Evolutionary conservation across 2,888 invertebrate species (phyloP).

Genomic region (Minunthozetes semirufus): DNA sequence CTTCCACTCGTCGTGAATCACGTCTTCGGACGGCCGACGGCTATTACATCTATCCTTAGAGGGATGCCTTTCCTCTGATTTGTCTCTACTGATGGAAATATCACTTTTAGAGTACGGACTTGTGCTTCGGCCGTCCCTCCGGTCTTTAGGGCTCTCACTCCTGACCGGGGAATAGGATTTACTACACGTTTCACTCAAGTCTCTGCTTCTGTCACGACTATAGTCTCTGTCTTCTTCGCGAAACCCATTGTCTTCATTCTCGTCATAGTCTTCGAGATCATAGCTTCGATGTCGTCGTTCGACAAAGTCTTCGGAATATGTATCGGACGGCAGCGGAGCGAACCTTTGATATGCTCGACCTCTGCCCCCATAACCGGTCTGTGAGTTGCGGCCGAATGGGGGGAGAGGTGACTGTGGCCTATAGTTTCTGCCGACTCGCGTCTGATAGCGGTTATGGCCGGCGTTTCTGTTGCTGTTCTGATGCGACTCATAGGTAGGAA

Average conservation of each 20-base stretch:
- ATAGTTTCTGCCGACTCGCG: not conserved
- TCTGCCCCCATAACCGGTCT: slow-evolving; percentile 12
- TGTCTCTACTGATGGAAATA: slow-evolving; percentile 22
- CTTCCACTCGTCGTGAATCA: slow-evolving; percentile 34
- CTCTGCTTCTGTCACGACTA: slow-evolving; percentile 7
- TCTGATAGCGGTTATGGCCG: slow-evolving; percentile 9
- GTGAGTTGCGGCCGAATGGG: slow-evolving; percentile 44
- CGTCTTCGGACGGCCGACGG: slow-evolving; percentile 28
- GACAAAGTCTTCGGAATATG: slow-evolving; percentile 41
- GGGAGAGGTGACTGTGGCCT: slow-evolving; percentile 43
- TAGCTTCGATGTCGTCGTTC: slow-evolving; percentile 36
- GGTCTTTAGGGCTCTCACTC: slow-evolving; percentile 30
- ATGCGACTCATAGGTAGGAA: slow-evolving; percentile 10
- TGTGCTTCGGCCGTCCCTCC: slow-evolving; percentile 33
- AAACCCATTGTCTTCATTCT: slow-evolving; percentile 19
- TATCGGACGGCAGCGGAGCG: not conserved
- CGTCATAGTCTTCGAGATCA: slow-evolving; percentile 30
- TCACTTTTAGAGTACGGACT: slow-evolving; percentile 31
- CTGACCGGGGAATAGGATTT: slow-evolving; percentile 5
- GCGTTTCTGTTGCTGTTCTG: not conserved
- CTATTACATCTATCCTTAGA: not conserved
- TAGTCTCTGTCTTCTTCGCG: slow-evolving; percentile 15
- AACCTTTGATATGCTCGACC: slow-evolving; percentile 25
- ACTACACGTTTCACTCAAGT: slow-evolving; percentile 24
- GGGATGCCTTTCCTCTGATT: slow-evolving; percentile 18